Base-by-base conservation (phyloP, 1,140 invertebrate species). In the Lepidurus couesii region DNA sequence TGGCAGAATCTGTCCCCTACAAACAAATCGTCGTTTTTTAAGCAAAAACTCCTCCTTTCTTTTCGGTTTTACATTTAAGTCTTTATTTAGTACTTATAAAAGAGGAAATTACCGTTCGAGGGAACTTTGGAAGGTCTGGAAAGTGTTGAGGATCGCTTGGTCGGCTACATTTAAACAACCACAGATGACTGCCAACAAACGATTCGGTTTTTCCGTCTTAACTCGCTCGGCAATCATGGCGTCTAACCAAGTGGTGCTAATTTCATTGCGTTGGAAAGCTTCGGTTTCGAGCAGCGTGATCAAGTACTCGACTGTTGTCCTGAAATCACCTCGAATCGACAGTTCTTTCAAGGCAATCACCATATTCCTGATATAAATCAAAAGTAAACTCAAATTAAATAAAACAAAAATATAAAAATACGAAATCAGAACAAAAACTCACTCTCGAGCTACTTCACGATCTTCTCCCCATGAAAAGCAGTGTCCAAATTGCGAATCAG, bases 381-480 rank as follows among this genome's bases (percentile, higher is more conserved):
- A 6, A 47, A 5, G 4, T 3, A 10, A 47, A 47, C 1, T 47
- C 21, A 21, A 74, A 0, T 74, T 78, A 78, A 53, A 75, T 75
- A 82, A 80, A 78, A 53, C 10, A 13, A 78, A 84, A 76, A 80
- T 78, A 79, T 78, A 74, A 80, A 75, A 77, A 74, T 45, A 24
- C 43, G 74, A 76, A 76, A 75, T 11, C 8, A 47, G 5, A 53
- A n/a, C n/a, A 1, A 34, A 65, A 24, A 89, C 90, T 90, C 85
- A 92, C 90, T 98, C 96, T 85, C 97, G 89, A 0, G 97, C 97
- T 85, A 96, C 95, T 86, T 98, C 94, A 81, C 98, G 89, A 82
- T 97, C 95, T 85, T 99, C 97, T n/a, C 98, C 98, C 96, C 97
- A 99, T 0, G 97, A 98, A 87, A 99, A 99, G 85, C 97, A 98